phyloP scores from a whole-genome alignment of 2,113 vertebrate species.

The Cygnus buccinator region DNA sequence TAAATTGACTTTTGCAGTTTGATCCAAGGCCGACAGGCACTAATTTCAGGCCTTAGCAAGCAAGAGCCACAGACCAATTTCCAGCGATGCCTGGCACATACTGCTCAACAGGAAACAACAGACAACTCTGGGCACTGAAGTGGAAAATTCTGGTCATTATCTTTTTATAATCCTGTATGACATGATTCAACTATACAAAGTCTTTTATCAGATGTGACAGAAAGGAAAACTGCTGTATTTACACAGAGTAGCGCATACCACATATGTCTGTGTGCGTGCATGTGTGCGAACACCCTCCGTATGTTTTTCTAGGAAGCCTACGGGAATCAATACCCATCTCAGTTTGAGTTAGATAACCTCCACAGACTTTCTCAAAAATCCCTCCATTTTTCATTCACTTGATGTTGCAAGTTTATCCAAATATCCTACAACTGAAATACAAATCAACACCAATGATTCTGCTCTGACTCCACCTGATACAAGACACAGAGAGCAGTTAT shows the following conservation, averaged over 20 bases:
- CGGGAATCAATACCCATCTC: background rate
- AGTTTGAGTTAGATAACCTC: background rate
- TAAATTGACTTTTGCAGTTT: background rate
- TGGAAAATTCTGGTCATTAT: background rate
- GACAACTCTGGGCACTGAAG: background rate
- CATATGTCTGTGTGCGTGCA: background rate
- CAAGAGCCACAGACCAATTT: fast-evolving
- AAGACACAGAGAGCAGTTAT: background rate
- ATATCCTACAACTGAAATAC: background rate
- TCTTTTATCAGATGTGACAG: background rate
- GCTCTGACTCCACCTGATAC: fast-evolving
- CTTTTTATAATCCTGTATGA: background rate
- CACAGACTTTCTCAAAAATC: background rate
- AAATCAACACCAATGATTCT: background rate
- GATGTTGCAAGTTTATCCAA: background rate
- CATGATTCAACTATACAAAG: background rate
- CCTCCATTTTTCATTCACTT: background rate
- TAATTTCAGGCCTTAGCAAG: background rate
- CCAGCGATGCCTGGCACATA: fast-evolving
- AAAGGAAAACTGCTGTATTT: constrained; percentile 32
- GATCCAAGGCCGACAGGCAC: background rate
- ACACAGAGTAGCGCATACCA: background rate
- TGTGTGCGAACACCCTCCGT: background rate
- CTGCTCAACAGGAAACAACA: background rate
- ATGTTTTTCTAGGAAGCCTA: background rate